These are phyloP conservation scores for Beris chalybata DNA, from an alignment of 2,888 invertebrate genomes.

Conservation along the genomic window DNA sequence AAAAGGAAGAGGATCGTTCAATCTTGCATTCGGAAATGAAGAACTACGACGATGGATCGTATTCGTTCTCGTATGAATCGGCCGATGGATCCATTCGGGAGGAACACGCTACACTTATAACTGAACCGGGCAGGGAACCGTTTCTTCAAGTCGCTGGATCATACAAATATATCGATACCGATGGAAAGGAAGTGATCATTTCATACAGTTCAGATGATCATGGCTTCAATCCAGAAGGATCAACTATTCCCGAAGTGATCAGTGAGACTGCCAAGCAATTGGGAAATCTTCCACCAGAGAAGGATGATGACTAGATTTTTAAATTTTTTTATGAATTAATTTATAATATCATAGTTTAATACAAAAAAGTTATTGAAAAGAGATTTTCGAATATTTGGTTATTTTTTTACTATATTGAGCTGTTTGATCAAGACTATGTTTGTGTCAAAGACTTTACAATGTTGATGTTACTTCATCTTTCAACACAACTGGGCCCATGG, in stretches of 20 bases:
- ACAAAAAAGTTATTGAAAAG: no score
- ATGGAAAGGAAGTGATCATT: slow-evolving; percentile 52
- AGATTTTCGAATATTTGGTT: no score
- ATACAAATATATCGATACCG: slow-evolving; percentile 56
- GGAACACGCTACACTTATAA: slow-evolving; percentile 53
- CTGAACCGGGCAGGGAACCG: slow-evolving; percentile 52
- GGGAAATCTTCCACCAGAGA: slow-evolving; percentile 25
- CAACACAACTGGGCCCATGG: no score
- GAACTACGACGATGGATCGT: slow-evolving; percentile 28
- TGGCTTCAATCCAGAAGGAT: slow-evolving; percentile 49
- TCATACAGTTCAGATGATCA: slow-evolving; percentile 56
- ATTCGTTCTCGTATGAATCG: slow-evolving; percentile 42
- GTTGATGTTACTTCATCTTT: no score
- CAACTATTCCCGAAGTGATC: slow-evolving; percentile 43
- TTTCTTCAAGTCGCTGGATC: slow-evolving; percentile 55
- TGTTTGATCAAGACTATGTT: no score
- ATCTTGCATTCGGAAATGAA: slow-evolving; percentile 27
- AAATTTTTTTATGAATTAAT: slow-evolving; percentile 14
- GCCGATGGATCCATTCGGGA: slow-evolving; percentile 51
- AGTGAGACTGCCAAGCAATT: slow-evolving; percentile 26
- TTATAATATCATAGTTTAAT: slow-evolving; percentile 20
- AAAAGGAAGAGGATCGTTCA: slow-evolving; percentile 24
- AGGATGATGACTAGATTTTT: slow-evolving; percentile 14
- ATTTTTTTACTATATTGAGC: no score
- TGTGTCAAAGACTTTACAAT: no score